phyloP scores from a whole-genome alignment of 2,888 invertebrate species.

The Julus scandinavius region DNA sequence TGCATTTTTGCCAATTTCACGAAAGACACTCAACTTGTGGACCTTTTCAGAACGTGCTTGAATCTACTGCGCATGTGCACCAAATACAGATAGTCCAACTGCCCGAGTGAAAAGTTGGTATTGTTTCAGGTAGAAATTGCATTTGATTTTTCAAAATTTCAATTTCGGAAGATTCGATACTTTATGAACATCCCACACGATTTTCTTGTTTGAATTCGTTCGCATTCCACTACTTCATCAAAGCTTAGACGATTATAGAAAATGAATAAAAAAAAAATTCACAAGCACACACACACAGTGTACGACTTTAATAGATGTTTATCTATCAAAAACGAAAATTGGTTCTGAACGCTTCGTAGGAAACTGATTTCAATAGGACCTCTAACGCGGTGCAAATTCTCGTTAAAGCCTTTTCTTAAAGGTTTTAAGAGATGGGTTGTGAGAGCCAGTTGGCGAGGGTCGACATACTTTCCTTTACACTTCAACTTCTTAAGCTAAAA shows the following conservation, averaged over 20 bases:
- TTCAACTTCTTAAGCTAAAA: constrained; percentile 40
- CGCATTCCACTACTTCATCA: constrained; percentile 45
- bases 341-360: constrained; percentile 31
- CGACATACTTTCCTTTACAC: background rate
- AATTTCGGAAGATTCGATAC: background rate
- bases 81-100: too few relatives aligned
- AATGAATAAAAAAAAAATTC: constrained; percentile 29
- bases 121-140: too few relatives aligned
- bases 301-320: constrained; percentile 46
- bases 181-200: background rate
- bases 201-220: background rate
- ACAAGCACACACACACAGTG: background rate
- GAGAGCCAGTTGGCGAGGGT: constrained; percentile 21
- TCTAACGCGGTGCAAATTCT: constrained; percentile 38
- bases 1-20: too few relatives aligned
- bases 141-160: too few relatives aligned
- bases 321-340: constrained; percentile 46
- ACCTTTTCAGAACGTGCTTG: too few relatives aligned
- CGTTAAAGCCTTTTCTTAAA: constrained; percentile 42
- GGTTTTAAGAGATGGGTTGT: constrained; percentile 26
- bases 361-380: constrained; percentile 38
- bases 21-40: too few relatives aligned
- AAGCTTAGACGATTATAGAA: constrained; percentile 45
- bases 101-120: too few relatives aligned
- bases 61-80: too few relatives aligned